phyloP scores from a whole-genome alignment of 2,113 vertebrate genomes.

The Poicephalus meyeri region DNA sequence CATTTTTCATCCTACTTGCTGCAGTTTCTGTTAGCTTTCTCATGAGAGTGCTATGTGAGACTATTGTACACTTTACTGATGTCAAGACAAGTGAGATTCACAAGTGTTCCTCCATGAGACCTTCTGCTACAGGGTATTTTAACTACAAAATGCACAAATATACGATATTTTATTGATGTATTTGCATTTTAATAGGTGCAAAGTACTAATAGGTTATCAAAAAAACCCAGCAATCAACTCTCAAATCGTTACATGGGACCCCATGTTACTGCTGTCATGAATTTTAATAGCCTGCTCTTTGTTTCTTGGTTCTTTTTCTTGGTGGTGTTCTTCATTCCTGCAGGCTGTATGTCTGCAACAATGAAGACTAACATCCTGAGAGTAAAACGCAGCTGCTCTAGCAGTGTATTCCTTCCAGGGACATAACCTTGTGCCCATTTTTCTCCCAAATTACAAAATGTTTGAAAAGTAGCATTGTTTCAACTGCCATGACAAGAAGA shows the following conservation, averaged over 20 bases:
- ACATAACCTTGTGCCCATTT: background rate
- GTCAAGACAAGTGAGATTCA: background rate
- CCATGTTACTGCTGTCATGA: background rate
- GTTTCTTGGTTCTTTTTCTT: background rate
- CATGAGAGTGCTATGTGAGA: background rate
- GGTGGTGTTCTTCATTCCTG: background rate
- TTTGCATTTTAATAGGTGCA: background rate
- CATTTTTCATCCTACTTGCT: background rate
- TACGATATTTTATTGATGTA: background rate
- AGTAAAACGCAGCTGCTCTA: background rate
- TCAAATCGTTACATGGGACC: background rate
- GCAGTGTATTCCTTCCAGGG: background rate
- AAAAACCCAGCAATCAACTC: background rate
- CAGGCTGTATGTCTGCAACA: background rate
- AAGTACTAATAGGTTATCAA: background rate
- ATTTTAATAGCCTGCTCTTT: background rate
- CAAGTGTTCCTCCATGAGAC: background rate
- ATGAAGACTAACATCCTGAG: background rate
- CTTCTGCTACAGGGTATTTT: background rate
- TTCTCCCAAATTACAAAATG: background rate
- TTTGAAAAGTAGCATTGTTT: background rate
- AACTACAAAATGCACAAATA: background rate
- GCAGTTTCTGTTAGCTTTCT: background rate
- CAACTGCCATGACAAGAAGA: background rate
- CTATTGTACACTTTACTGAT: background rate